Evolutionary conservation across 2,888 invertebrate species (phyloP).

Genomic region (Dromius quadrimaculatus): DNA sequence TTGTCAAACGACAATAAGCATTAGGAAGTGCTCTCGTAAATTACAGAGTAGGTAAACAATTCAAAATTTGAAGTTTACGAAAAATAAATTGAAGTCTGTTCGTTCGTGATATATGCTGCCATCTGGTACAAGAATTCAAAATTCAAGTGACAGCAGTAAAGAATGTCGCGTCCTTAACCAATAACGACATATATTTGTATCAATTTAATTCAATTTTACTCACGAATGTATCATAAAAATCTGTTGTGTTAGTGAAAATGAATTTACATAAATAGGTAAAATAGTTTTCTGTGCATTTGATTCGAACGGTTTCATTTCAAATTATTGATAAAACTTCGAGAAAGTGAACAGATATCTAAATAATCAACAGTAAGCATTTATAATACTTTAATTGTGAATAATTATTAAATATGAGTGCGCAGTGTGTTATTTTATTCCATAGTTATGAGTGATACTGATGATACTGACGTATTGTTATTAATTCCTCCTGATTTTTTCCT

Average conservation of each 20-base stretch:
- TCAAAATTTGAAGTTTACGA: not conserved
- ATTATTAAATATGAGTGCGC: constrained; percentile 9
- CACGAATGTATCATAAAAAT: not conserved
- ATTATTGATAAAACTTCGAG: constrained; percentile 38
- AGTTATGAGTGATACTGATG: constrained; percentile 81
- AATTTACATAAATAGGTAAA: constrained; percentile 19
- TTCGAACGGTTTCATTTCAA: constrained; percentile 36
- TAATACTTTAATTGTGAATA: not conserved
- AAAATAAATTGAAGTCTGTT: not conserved
- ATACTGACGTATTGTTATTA: constrained; percentile 83
- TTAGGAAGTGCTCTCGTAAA: not conserved
- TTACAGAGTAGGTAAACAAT: not conserved
- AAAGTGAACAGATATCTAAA: not conserved
- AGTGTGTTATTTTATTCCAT: not conserved
- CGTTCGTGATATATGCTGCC: not conserved
- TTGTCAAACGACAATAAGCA: not conserved
- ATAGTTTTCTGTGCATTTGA: constrained; percentile 11
- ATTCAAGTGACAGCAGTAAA: constrained; percentile 28
- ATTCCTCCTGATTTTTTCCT: constrained; percentile 83
- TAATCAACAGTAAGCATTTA: constrained; percentile 19
- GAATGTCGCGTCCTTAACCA: constrained; percentile 18
- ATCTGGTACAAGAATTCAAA: constrained; percentile 9
- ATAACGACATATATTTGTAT: constrained; percentile 15
- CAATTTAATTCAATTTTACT: not conserved
- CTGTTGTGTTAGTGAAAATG: not conserved